These are phyloP conservation scores for Drosophila lacteicornis DNA, from an alignment of 1,140 invertebrate species.

Conservation along the genomic window DNA sequence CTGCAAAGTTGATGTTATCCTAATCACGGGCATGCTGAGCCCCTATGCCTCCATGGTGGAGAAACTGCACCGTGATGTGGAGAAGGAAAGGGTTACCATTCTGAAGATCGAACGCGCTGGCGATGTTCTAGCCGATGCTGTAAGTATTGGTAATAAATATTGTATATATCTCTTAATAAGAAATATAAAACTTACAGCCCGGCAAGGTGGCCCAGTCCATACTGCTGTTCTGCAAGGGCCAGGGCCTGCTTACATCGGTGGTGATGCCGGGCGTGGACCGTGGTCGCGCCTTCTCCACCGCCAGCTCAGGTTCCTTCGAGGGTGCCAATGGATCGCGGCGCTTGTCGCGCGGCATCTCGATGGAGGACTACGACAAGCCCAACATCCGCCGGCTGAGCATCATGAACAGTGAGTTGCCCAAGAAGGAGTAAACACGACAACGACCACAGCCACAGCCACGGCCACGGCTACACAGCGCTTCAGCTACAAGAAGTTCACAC, in stretches of 20 bases:
- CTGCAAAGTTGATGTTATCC: conserved; percentile 91
- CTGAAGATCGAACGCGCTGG: conserved; percentile 92
- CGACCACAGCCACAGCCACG: conserved; percentile 26
- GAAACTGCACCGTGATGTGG: conserved; percentile 91
- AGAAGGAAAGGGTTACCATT: conserved; percentile 93
- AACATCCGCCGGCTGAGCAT: conserved; percentile 91
- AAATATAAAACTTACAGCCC: conserved; percentile 86
- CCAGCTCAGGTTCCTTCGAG: conserved; percentile 85
- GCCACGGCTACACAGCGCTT: conserved; percentile 9
- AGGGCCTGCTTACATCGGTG: conserved; percentile 90
- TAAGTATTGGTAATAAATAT: conserved; percentile 81
- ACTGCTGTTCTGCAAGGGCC: conserved; percentile 92
- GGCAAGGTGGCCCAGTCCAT: conserved; percentile 93
- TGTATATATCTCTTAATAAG: background rate
- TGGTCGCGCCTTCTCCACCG: conserved; percentile 86
- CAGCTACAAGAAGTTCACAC: conserved; percentile 24
- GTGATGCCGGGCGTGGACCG: conserved; percentile 90
- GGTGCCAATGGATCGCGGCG: conserved; percentile 81
- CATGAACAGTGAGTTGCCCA: conserved; percentile 83
- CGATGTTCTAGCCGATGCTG: conserved; percentile 92
- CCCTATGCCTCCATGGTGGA: conserved; percentile 92
- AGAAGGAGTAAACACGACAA: conserved; percentile 70
- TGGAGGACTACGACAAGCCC: conserved; percentile 93
- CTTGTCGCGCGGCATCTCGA: conserved; percentile 89
- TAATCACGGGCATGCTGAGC: conserved; percentile 92